Evolutionary conservation across 2,113 vertebrate genomes (phyloP), one percentile per base, ranked within the genome.

Genomic region (Seriola quinqueradiata): DNA sequence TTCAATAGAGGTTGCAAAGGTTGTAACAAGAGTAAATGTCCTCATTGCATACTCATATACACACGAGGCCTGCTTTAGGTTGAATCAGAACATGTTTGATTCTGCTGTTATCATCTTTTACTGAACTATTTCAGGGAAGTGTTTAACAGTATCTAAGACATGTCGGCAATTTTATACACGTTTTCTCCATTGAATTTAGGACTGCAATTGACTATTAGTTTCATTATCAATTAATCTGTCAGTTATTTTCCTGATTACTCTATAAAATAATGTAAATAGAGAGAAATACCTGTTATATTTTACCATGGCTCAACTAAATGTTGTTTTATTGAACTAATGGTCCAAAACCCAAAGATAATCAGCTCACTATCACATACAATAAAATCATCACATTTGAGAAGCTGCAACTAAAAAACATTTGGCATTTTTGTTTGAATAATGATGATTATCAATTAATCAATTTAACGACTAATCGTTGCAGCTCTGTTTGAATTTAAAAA

Each of bases 1-100:
- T 16, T 16, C 13, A 44, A 65, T 16, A 55, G 48, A 46, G 52
- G 50, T 54, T 67, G 4, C 21, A 85, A 79, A 69, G 44, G 61
- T 72, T 70, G 52, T 36, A 75, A 44, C 38, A 68, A 40, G 32
- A 66, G 1, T 28, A 44, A 38, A 28, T 11, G 36, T 54, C n/a
- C 23, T 44, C 32, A 68, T 70, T 75, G 34, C 21, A 9, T 32
- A 32, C 19, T 72, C 40, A 40, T 64, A 36, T 9, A 69, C n/a
- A 14, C 4, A 69, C 2, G 2, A 52, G 19, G 19, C 8, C 54
- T 12, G 3, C 11, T 57, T 25, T 57, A 28, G 8, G 21, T 55
- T n/a, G 9, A 9, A 54, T 23, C 52, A 23, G 19, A 54, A 23
- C 21, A 55, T 9, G 28, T 55, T 55, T 52, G 50, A 52, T 17